Evolutionary conservation across 2,113 vertebrate species (phyloP).

Genomic region (Hymenochirus boettgeri): DNA sequence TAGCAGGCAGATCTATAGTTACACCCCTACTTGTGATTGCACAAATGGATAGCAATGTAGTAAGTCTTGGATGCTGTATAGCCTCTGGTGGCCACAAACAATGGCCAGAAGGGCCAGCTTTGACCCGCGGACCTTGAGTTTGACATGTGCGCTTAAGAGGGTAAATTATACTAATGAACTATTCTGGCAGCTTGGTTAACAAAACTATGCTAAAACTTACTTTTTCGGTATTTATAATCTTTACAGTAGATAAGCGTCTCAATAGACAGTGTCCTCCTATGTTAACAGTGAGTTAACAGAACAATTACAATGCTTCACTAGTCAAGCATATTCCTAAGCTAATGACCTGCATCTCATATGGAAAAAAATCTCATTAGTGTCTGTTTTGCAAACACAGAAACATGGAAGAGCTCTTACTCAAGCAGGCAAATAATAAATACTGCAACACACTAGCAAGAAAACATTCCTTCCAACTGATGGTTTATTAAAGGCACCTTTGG

Average conservation of each 20-base stretch:
- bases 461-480: slow-evolving; percentile 5
- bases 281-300: neutral
- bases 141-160: too few relatives aligned
- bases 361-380: slow-evolving; percentile 33
- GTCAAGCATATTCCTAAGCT: slow-evolving; percentile 15
- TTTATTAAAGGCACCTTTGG: neutral
- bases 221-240: too few relatives aligned
- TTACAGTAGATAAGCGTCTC: neutral
- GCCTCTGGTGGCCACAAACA: too few relatives aligned
- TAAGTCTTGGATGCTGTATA: too few relatives aligned
- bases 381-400: slow-evolving; percentile 12
- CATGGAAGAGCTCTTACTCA: slow-evolving; percentile 10
- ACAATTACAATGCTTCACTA: slow-evolving; percentile 36
- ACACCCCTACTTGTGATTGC: too few relatives aligned
- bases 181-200: too few relatives aligned
- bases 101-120: too few relatives aligned
- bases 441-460: slow-evolving; percentile 6
- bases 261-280: neutral
- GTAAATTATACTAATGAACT: too few relatives aligned
- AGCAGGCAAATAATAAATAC: slow-evolving; percentile 9
- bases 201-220: too few relatives aligned
- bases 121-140: too few relatives aligned
- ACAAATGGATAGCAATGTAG: too few relatives aligned
- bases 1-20: too few relatives aligned
- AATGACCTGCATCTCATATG: slow-evolving; percentile 36